A percentile compares a stretch with the other conserved stretches of the same genome.
Conservation (phyloP, 2,113 vertebrate genomes). For the Alectura lathami region DNA sequence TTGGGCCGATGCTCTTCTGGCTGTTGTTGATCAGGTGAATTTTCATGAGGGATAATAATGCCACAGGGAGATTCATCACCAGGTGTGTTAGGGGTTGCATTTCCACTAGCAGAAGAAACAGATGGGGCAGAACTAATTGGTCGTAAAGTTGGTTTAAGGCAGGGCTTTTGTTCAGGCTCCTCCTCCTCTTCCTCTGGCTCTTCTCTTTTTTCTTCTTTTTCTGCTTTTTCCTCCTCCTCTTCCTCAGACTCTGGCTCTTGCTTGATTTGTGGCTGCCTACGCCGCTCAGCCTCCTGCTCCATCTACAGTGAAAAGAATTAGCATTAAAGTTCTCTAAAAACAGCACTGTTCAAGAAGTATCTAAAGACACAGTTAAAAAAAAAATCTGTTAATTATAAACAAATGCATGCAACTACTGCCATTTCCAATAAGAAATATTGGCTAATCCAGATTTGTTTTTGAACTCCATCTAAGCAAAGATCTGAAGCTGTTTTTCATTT, state of each 20-base stretch:
- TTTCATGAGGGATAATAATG: constrained; percentile 98
- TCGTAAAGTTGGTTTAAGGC: constrained; percentile 93
- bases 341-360: not conserved
- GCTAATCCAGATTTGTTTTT: not conserved
- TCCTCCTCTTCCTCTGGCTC: constrained; percentile 88
- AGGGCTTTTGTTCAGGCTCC: constrained; percentile 86
- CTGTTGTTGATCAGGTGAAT: constrained; percentile 92
- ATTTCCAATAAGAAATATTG: not conserved
- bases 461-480: not conserved
- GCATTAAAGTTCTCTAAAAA: not conserved
- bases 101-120: constrained; percentile 93
- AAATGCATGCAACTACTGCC: not conserved
- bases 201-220: constrained; percentile 89
- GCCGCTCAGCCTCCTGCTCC: constrained; percentile 97
- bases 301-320: constrained; percentile 80
- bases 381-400: not conserved
- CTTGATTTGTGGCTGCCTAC: constrained; percentile 90
- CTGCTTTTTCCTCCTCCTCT: constrained; percentile 86
- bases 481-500: not conserved
- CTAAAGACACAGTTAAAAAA: not conserved
- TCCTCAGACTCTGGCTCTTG: constrained; percentile 87
- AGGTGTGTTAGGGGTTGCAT: constrained; percentile 92
- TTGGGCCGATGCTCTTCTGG: constrained; percentile 94
- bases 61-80: constrained; percentile 96
- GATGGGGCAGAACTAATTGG: constrained; percentile 95